A percentile compares a stretch with the other conserved stretches of the same genome.
Evolutionary conservation across 2,797 vertebrate genomes (phyloP).

Genomic region (Malacoctenus gilli): DNA sequence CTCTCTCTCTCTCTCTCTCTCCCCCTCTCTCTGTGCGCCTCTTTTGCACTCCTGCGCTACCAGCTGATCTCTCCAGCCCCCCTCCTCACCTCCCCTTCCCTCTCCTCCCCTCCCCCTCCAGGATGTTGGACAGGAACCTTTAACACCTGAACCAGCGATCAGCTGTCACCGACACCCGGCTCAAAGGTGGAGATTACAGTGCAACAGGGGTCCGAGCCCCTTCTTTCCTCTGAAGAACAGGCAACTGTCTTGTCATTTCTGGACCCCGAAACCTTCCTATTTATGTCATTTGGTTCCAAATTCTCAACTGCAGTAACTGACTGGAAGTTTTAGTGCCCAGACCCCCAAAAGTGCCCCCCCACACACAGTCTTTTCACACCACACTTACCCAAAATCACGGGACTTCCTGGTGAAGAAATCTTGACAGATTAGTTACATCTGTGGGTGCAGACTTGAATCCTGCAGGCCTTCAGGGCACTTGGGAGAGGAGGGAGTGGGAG

Average conservation of each 20-base stretch:
- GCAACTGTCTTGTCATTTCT: too few species aligned
- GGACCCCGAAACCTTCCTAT: too few species aligned
- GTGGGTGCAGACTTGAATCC: slow-evolving; percentile 51
- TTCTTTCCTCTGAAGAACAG: too few species aligned
- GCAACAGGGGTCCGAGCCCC: too few species aligned
- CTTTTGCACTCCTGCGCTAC: slow-evolving; percentile 6
- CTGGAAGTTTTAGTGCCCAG: too few species aligned
- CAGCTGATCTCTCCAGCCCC: slow-evolving; percentile 16
- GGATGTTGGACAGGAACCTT: slow-evolving; percentile 17
- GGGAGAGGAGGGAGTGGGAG: slow-evolving; percentile 18
- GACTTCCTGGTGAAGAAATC: slow-evolving; percentile 68
- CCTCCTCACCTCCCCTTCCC: too few species aligned
- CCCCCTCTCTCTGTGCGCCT: slow-evolving; percentile 4
- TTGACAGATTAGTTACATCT: slow-evolving; percentile 66
- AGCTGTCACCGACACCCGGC: slow-evolving; percentile 26
- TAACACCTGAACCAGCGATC: not conserved
- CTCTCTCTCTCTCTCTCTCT: not conserved
- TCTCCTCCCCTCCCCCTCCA: not conserved
- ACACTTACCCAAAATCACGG: slow-evolving; percentile 71
- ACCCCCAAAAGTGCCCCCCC: too few species aligned
- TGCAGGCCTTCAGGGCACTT: slow-evolving; percentile 64
- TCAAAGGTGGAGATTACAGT: too few species aligned
- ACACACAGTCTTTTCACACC: slow-evolving; percentile 3
- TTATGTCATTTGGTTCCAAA: too few species aligned
- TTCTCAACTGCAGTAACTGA: too few species aligned